These are phyloP conservation scores for Drosophila paramelanica DNA, from an alignment of 2,888 invertebrate species.

Conservation along the genomic window DNA sequence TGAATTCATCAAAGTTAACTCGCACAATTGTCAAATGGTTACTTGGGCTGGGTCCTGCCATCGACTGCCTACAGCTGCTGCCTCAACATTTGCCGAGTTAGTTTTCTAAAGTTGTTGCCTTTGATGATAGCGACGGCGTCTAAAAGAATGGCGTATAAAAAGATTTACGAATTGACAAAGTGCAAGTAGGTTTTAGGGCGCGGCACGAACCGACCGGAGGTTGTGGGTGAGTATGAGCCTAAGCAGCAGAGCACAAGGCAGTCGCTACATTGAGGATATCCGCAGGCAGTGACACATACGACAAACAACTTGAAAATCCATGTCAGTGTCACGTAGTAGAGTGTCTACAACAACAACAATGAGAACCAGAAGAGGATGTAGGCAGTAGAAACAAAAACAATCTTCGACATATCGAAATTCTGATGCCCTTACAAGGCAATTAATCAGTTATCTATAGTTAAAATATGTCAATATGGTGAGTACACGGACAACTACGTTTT, in stretches of 20 bases:
- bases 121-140: slow-evolving; percentile 63
- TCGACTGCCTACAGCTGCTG: slow-evolving; percentile 41
- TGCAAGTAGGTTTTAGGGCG: slow-evolving; percentile 67
- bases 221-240: slow-evolving; percentile 34
- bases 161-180: slow-evolving; percentile 80
- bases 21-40: slow-evolving; percentile 72
- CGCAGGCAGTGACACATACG: slow-evolving; percentile 60
- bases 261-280: slow-evolving; percentile 61
- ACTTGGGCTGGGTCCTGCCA: slow-evolving; percentile 1
- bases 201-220: slow-evolving; percentile 34
- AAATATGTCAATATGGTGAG: no score
- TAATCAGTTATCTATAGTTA: not conserved
- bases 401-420: slow-evolving; percentile 36
- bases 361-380: slow-evolving; percentile 28
- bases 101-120: slow-evolving; percentile 72
- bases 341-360: slow-evolving; percentile 57
- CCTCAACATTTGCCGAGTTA: slow-evolving; percentile 60
- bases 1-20: slow-evolving; percentile 82
- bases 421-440: slow-evolving; percentile 49
- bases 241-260: slow-evolving; percentile 35
- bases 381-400: slow-evolving; percentile 40
- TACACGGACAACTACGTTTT: no score
- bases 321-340: slow-evolving; percentile 83
- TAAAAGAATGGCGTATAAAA: slow-evolving; percentile 64
- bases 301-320: slow-evolving; percentile 79